Conservation (phyloP, 2,113 vertebrate genomes). For the Hemichromis elongatus region DNA sequence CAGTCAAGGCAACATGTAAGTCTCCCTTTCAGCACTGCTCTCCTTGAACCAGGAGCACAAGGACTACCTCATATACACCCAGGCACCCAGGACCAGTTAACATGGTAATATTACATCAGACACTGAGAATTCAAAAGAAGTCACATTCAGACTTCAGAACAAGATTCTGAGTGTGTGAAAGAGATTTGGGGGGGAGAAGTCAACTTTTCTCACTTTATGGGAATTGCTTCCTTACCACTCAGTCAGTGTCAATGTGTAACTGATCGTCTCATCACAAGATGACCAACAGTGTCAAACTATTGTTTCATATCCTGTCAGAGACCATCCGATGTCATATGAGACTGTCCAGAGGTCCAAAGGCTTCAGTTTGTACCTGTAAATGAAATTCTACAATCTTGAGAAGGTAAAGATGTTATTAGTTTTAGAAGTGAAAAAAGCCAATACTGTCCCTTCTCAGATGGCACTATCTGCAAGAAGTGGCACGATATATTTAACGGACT, state of each 20-base stretch:
- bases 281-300: conserved; percentile 51
- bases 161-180: neutral
- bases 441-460: conserved; percentile 31
- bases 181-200: neutral
- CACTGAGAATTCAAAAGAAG: neutral
- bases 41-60: neutral
- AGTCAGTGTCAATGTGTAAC: neutral
- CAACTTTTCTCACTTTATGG: conserved; percentile 3
- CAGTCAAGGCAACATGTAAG: neutral
- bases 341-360: neutral
- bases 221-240: conserved; percentile 16
- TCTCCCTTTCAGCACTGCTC: neutral
- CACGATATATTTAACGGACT: neutral
- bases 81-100: neutral
- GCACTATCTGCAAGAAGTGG: conserved; percentile 48
- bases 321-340: conserved; percentile 67
- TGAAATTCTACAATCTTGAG: neutral
- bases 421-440: neutral
- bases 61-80: neutral
- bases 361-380: conserved; percentile 50
- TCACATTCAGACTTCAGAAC: neutral
- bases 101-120: neutral
- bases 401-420: neutral
- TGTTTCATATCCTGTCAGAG: conserved; percentile 18
- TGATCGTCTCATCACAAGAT: conserved; percentile 22